phyloP scores from a whole-genome alignment of 35 echinoderm and acorn worm genomes.

The Anneissia japonica region DNA sequence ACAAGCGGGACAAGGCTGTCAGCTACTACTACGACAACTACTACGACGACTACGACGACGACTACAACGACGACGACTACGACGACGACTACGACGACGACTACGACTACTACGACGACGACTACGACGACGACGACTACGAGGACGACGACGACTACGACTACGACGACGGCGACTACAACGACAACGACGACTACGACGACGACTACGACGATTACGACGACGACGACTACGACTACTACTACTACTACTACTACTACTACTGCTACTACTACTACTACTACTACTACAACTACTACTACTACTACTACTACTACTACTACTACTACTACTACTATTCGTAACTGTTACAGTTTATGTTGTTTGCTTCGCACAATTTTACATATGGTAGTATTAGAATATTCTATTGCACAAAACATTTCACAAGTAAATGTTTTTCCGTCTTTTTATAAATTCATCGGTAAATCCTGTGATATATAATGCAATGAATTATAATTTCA shows the following conservation, averaged over 20 bases:
- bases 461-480: no score
- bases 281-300: slow-evolving; percentile 17
- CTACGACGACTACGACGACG: no score
- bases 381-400: no score
- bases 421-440: no score
- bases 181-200: neutral
- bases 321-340: slow-evolving; percentile 20
- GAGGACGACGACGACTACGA: neutral
- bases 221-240: slow-evolving; percentile 12
- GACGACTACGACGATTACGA: slow-evolving; percentile 5
- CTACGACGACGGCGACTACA: neutral
- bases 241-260: slow-evolving; percentile 24
- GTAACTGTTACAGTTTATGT: neutral
- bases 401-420: no score
- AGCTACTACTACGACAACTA: no score
- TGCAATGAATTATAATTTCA: no score
- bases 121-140: neutral
- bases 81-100: no score
- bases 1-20: no score
- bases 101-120: neutral
- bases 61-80: no score
- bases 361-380: neutral
- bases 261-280: slow-evolving; percentile 24
- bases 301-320: slow-evolving; percentile 13
- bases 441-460: no score